Percentiles rank a stretch among this genome's conserved stretches.
phyloP scores from a whole-genome alignment of 2,888 invertebrate species.

The Panopea generosa region DNA sequence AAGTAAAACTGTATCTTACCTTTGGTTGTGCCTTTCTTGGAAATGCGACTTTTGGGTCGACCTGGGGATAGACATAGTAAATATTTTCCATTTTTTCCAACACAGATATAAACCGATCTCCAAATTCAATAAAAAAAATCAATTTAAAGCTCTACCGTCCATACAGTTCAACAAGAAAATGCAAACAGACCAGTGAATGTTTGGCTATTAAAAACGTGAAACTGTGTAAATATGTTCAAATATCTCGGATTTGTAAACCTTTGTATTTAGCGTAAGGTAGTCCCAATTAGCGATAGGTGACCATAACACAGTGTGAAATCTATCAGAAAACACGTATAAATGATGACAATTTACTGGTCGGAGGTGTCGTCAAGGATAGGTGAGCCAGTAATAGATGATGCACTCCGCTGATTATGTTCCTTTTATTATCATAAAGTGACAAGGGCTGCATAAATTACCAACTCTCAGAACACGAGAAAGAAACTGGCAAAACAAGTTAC shows the following conservation, averaged over 20 bases:
- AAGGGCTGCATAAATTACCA: constrained; percentile 1
- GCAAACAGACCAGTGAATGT: constrained; percentile 32
- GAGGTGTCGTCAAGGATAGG: constrained; percentile 51
- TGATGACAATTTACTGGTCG: constrained; percentile 25
- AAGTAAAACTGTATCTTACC: constrained; percentile 67
- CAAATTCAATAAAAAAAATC: constrained; percentile 34
- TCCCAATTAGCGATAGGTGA: constrained; percentile 51
- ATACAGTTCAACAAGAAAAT: constrained; percentile 32
- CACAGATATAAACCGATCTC: constrained; percentile 9
- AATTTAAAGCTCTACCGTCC: too few species aligned
- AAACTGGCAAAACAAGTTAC: constrained; percentile 32
- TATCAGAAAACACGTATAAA: constrained; percentile 57
- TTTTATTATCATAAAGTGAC: constrained; percentile 10
- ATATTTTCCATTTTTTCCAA: constrained; percentile 60
- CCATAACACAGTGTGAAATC: constrained; percentile 24
- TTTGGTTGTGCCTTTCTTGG: constrained; percentile 89
- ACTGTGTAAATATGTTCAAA: too few species aligned
- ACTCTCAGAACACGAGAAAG: constrained; percentile 3
- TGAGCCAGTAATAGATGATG: constrained; percentile 39
- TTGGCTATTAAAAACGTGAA: too few species aligned
- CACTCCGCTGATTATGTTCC: constrained; percentile 51
- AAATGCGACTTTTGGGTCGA: constrained; percentile 99
- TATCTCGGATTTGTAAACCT: too few species aligned
- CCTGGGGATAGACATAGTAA: constrained; percentile 88
- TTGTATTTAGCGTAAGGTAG: constrained; percentile 1